These are phyloP conservation scores for Nephotettix cincticeps DNA, from an alignment of 1,140 invertebrate species.

Conservation along the genomic window DNA sequence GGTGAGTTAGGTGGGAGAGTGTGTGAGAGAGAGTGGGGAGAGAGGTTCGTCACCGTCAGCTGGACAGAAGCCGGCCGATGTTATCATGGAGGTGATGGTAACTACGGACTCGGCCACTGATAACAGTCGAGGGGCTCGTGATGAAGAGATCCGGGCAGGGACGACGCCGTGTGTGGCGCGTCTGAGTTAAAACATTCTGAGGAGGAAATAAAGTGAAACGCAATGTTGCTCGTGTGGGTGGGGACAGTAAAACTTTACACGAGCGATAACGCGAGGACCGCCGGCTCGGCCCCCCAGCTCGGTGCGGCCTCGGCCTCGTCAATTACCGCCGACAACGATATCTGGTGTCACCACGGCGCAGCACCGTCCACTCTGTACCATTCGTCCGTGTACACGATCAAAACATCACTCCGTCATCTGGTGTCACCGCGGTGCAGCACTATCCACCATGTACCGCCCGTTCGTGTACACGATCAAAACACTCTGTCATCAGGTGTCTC, in stretches of 20 bases:
- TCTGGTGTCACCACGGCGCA: too few species aligned
- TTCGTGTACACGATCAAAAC: too few species aligned
- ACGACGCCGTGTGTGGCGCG: constrained; percentile 1
- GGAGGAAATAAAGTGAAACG: constrained; percentile 15
- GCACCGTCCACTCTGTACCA: too few species aligned
- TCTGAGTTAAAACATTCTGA: constrained; percentile 7
- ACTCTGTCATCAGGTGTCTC: too few species aligned
- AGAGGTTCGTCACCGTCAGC: background rate
- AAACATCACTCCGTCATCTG: too few species aligned
- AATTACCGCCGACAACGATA: too few species aligned
- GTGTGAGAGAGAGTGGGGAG: too few species aligned
- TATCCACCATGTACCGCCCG: too few species aligned
- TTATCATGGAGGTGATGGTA: background rate
- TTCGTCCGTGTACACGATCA: too few species aligned
- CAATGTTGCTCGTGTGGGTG: constrained; percentile 12
- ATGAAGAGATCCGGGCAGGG: constrained; percentile 1
- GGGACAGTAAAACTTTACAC: constrained; percentile 20
- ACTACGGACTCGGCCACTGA: background rate
- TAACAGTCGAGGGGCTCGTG: background rate
- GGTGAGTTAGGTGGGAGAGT: constrained; percentile 10
- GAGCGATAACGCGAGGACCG: constrained; percentile 5
- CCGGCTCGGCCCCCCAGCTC: background rate
- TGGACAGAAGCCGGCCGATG: background rate
- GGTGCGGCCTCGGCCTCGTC: too few species aligned
- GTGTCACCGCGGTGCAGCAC: too few species aligned